These are phyloP conservation scores for Drosophila buzzatii DNA, from an alignment of 2,888 invertebrate genomes.

Conservation along the genomic window DNA sequence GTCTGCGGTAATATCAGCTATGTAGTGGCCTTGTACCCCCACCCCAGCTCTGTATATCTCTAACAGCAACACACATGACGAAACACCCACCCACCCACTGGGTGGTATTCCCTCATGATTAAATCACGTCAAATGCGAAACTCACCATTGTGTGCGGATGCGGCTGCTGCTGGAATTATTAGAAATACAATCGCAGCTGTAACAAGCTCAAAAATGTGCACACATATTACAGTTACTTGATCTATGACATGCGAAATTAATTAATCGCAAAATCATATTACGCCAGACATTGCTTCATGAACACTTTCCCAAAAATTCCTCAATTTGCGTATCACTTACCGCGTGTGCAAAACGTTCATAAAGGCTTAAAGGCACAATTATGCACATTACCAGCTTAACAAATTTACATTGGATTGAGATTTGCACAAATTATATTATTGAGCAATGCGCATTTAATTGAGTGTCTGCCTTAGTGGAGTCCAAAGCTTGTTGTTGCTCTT, in stretches of 20 bases:
- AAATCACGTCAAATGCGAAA: slow-evolving; percentile 44
- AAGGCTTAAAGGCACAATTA: background rate
- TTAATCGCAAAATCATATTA: slow-evolving; percentile 25
- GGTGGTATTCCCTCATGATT: slow-evolving; percentile 41
- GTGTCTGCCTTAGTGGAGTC: no score
- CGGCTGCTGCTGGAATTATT: slow-evolving; percentile 6
- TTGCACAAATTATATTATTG: background rate
- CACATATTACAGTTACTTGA: slow-evolving; percentile 6
- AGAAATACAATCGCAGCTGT: background rate
- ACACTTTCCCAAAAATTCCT: slow-evolving; percentile 26
- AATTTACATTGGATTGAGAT: background rate
- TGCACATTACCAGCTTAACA: background rate
- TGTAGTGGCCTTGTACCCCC: slow-evolving; percentile 15
- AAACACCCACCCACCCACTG: background rate
- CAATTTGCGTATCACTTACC: slow-evolving; percentile 29
- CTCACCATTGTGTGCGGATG: background rate
- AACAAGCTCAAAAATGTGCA: background rate
- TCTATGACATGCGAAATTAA: slow-evolving; percentile 6
- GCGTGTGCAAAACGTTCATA: background rate
- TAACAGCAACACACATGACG: background rate
- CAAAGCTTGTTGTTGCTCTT: no score
- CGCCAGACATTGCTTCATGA: background rate
- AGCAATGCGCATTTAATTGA: background rate
- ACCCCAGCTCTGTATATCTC: background rate
- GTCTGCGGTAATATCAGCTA: slow-evolving; percentile 8